phyloP scores from a whole-genome alignment of 2,888 invertebrate genomes.

The Trissolcus brochymenae region DNA sequence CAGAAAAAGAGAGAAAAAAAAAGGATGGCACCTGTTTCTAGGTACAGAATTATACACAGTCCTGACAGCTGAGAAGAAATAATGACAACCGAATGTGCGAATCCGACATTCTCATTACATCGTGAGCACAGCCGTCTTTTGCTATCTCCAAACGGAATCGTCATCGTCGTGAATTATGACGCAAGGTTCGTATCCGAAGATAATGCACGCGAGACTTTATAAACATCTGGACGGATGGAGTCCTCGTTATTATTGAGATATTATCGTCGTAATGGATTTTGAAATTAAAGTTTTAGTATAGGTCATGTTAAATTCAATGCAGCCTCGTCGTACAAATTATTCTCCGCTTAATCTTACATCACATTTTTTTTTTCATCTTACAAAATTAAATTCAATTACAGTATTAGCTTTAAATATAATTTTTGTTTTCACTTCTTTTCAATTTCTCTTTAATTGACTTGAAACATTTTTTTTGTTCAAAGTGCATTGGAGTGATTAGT shows the following conservation, averaged over 20 bases:
- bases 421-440: too few species aligned
- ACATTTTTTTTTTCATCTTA: too few species aligned
- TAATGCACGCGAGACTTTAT: constrained; percentile 29
- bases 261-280: constrained; percentile 29
- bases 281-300: constrained; percentile 31
- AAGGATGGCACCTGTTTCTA: background rate
- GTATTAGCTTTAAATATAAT: too few species aligned
- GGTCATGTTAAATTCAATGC: constrained; percentile 39
- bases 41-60: background rate
- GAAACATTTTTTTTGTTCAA: too few species aligned
- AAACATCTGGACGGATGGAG: constrained; percentile 38
- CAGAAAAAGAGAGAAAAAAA: background rate
- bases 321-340: background rate
- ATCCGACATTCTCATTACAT: constrained; percentile 23
- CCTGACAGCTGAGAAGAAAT: constrained; percentile 12
- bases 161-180: constrained; percentile 34
- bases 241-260: constrained; percentile 30
- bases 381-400: too few species aligned
- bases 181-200: constrained; percentile 35
- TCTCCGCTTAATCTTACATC: background rate
- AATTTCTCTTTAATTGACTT: too few species aligned
- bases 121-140: constrained; percentile 7
- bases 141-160: constrained; percentile 37
- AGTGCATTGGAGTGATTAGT: background rate
- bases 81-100: constrained; percentile 8